Percentiles rank a stretch among this genome's conserved stretches.
Conservation (phyloP, 2,888 invertebrate species). For the Lamellibrachia satsuma region DNA sequence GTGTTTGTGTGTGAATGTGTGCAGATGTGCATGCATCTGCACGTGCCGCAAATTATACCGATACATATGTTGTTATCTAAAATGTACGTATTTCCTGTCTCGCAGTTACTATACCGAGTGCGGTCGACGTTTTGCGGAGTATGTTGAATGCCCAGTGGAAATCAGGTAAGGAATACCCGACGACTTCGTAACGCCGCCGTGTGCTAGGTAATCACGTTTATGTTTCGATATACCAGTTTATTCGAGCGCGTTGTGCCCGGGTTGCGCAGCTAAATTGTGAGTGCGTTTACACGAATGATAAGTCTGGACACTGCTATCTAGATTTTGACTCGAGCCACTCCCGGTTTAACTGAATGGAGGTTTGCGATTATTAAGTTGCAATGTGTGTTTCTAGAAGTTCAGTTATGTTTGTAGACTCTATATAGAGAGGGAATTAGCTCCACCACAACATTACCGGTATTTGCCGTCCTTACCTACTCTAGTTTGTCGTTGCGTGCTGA, state of each 20-base stretch:
- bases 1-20: neutral
- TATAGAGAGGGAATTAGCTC: too few species aligned
- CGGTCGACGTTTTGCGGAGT: neutral
- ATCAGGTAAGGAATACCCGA: neutral
- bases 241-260: too few species aligned
- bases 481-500: neutral
- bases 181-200: neutral
- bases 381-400: too few species aligned
- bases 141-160: neutral
- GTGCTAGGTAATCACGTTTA: neutral
- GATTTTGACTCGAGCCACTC: too few species aligned
- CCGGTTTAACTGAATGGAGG: too few species aligned
- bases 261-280: too few species aligned
- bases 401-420: too few species aligned
- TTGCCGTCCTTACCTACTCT: too few species aligned
- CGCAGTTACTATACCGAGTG: neutral
- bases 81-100: neutral
- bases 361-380: too few species aligned
- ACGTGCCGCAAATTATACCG: neutral
- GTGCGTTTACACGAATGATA: too few species aligned
- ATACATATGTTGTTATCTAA: neutral
- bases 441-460: too few species aligned
- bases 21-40: neutral
- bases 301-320: too few species aligned
- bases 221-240: neutral